Evolutionary conservation across 2,888 invertebrate species (phyloP), one percentile per base, ranked within the genome.

Genomic region (Thymelicus lineola): DNA sequence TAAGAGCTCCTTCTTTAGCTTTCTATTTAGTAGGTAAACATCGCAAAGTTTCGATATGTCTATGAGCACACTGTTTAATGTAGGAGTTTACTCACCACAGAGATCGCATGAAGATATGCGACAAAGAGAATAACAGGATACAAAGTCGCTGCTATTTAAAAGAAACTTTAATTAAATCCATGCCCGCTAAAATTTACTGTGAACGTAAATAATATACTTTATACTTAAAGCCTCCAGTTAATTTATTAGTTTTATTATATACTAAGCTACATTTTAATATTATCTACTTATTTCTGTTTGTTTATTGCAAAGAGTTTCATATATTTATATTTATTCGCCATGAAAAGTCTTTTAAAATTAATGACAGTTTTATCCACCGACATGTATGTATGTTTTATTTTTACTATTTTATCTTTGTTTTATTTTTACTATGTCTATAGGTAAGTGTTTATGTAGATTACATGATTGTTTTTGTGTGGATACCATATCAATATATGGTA

Each of bases 131-230:
- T 46, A 50, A 58, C 28, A 68, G 48, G 62, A 68, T 28, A 48
- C 68, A 55, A 76, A 75, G 77, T 78, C 80, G 79, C 80, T 78
- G 79, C 74, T 79, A 77, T 86, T 84, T 79, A 83, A 86, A 86
- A 85, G 83, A 86, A 89, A 88, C 83, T 90, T 89, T 88, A 89
- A 89, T 89, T 86, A 90, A 87, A 86, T 80, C 79, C 57, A 58
- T 62, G 15, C 78, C 80, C 79, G 55, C 48, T 58, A 62, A 35
- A 28, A 45, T 62, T 62, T 48, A 62, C 46, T 62, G 36, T 58
- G 46, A 55, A 42, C 45, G 55, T 20, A 36, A 62, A 46, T 68
- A 45, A 61, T 55, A 61, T 36, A 63, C 20, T 14, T 46, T 9
- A 48, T 17, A 58, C 7, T 45, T 15, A 58, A 63, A 28, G 53